Evolutionary conservation across 2,113 vertebrate species (phyloP).

Genomic region (Meleagris gallopavo): DNA sequence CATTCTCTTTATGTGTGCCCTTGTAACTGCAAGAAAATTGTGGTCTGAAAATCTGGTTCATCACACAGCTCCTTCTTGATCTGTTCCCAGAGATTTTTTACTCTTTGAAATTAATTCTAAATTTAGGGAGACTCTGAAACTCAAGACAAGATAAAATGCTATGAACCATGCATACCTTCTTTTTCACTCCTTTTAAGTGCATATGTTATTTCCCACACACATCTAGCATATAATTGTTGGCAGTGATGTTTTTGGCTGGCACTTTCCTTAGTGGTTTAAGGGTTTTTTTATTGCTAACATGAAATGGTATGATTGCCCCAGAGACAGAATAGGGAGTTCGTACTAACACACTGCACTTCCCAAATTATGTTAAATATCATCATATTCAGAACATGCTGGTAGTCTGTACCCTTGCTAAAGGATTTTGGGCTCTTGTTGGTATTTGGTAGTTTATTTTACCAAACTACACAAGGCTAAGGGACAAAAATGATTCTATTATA

Average conservation of each 20-base stretch:
- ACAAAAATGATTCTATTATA: not conserved
- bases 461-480: not conserved
- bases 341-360: constrained; percentile 62
- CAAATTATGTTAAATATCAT: constrained; percentile 69
- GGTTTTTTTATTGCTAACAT: constrained; percentile 58
- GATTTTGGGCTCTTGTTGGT: constrained; percentile 30
- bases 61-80: constrained; percentile 38
- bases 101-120: constrained; percentile 58
- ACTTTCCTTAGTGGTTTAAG: constrained; percentile 62
- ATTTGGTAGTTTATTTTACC: constrained; percentile 40
- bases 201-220: constrained; percentile 73
- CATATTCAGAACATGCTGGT: not conserved
- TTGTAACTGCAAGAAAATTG: not conserved
- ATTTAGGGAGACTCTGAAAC: constrained; percentile 58
- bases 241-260: constrained; percentile 71
- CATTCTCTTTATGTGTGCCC: not conserved
- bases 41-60: constrained; percentile 25
- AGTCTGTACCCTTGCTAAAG: constrained; percentile 9
- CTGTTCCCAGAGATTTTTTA: constrained; percentile 5
- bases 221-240: constrained; percentile 71
- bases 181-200: constrained; percentile 69
- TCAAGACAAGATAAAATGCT: constrained; percentile 60
- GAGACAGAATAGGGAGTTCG: constrained; percentile 38
- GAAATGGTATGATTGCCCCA: constrained; percentile 49
- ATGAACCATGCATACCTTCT: constrained; percentile 63